These are phyloP conservation scores for Rhopalosiphum maidis DNA, from an alignment of 1,140 invertebrate species.

Conservation along the genomic window DNA sequence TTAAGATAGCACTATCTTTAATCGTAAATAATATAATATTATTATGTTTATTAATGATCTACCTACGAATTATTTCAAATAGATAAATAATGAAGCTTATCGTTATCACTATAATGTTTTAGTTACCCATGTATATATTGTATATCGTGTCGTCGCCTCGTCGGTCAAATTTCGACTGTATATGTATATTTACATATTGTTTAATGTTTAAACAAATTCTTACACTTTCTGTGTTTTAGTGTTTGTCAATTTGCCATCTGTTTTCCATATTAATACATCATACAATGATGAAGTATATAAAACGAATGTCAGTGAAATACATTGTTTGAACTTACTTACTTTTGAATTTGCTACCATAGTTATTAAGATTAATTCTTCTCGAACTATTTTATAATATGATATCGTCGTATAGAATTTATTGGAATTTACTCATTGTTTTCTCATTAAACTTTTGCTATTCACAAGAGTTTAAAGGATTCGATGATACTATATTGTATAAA, in stretches of 20 bases:
- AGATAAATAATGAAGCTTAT: background rate
- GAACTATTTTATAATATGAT: background rate
- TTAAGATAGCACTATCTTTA: too few relatives aligned
- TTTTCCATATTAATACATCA: background rate
- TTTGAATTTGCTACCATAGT: background rate
- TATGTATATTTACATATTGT: background rate
- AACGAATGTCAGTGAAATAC: background rate
- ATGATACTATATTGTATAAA: conserved; percentile 81
- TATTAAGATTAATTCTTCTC: background rate
- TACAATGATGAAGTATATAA: background rate
- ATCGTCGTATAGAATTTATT: conserved; percentile 5
- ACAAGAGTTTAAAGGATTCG: conserved; percentile 76
- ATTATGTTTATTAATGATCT: too few relatives aligned
- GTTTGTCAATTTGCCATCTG: background rate
- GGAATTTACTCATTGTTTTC: background rate
- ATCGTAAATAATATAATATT: too few relatives aligned
- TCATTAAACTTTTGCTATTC: conserved; percentile 23
- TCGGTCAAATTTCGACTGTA: background rate
- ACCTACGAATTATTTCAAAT: background rate
- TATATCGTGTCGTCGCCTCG: background rate
- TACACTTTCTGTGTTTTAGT: background rate
- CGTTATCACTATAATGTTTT: background rate
- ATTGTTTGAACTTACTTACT: background rate
- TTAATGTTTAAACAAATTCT: background rate
- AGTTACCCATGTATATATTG: too few relatives aligned